Conservation (phyloP, 2,888 invertebrate species). For the Morinoia aosen region DNA sequence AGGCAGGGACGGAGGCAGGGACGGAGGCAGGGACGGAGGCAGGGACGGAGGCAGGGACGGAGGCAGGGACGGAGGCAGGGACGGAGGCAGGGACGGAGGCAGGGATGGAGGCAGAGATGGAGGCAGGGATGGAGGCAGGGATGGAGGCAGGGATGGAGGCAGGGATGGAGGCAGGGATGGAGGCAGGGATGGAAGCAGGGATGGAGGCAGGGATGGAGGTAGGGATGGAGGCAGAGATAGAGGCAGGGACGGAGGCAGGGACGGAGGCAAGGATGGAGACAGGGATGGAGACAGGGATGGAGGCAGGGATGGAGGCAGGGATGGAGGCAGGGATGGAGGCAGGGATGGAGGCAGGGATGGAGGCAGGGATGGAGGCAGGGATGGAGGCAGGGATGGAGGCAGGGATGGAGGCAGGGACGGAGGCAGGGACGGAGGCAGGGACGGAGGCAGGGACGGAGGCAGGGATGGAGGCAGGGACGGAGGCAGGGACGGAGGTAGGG, state of each 20-base stretch:
- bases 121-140: not conserved
- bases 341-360: not conserved
- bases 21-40: not conserved
- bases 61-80: not conserved
- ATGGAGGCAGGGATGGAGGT: not conserved
- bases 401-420: not conserved
- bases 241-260: not conserved
- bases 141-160: not conserved
- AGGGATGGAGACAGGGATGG: not conserved
- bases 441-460: not conserved
- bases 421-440: not conserved
- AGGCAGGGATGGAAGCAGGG: not conserved
- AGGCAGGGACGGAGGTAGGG: not conserved
- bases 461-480: not conserved
- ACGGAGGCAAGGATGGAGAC: not conserved
- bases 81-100: not conserved
- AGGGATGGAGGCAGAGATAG: too few species aligned
- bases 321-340: not conserved
- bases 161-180: not conserved
- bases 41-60: not conserved
- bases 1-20: not conserved
- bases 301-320: not conserved
- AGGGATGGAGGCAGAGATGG: not conserved
- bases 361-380: not conserved
- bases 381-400: not conserved